Evolutionary conservation across 2,113 vertebrate species (phyloP), one percentile per base, ranked within the genome.

Genomic region (Hydrolagus affinis): DNA sequence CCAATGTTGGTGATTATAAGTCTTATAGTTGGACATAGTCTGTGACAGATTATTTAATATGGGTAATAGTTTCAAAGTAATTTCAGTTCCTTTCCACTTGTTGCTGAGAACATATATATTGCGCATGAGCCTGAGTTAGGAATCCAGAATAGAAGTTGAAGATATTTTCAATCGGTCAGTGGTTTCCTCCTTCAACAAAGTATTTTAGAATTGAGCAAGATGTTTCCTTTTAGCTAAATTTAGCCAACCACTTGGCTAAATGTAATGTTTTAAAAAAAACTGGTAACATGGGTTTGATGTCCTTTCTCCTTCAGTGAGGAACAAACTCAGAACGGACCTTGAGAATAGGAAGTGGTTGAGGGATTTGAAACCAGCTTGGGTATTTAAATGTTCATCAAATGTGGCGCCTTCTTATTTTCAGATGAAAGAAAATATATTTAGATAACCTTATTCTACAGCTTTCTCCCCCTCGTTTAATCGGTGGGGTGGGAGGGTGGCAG

Each of bases 331-430:
- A 66, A 83, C 14, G 9, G 28, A 83, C 23, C 60, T 83, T 83
- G 77, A 64, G n/a, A 83, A 62, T 83, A 59, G 77, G 77, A 83
- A 83, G 77, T 83, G 60, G 60, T 83, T 83, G 77, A 28, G 59
- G 28, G 23, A 66, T 62, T 83, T 83, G 77, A 83, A 83, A 83
- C 12, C 19, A 83, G 17, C 60, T 30, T 62, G 60, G 44, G 32
- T 74, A 74, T 74, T 83, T 83, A 66, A 28, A 19, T 83, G 23
- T 30, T 28, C 8, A 30, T 66, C 60, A 83, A 83, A 80, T 19
- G 0, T 14, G 7, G 25, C 8, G 1, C 62, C n/a, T 64, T 30
- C 25, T 17, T 80, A 8, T 64, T 4, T 44, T 15, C 25, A 15
- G 25, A 44, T 44, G 30, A 74, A 44, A 44, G 72, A 25, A 72